Percentiles rank a stretch among this genome's conserved stretches.
Conservation (phyloP, 2,888 invertebrate genomes). For the Cyrtodaria siliqua region DNA sequence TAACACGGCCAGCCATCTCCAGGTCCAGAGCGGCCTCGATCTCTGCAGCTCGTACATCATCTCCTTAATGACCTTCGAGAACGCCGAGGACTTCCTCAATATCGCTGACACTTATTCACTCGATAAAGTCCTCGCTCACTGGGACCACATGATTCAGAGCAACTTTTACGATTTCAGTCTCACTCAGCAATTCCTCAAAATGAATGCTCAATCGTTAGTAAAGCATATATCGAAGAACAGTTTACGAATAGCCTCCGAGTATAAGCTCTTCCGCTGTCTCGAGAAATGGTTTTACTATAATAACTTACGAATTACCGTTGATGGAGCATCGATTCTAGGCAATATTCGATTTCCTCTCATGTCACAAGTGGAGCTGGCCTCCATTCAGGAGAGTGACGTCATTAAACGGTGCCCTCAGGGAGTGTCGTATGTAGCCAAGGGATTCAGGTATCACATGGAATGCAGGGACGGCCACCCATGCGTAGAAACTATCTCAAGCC, state of each 20-base stretch:
- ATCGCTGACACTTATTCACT: slow-evolving; percentile 84
- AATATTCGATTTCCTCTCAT: slow-evolving; percentile 83
- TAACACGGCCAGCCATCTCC: slow-evolving; percentile 83
- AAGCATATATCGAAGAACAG: slow-evolving; percentile 78
- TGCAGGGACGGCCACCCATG: slow-evolving; percentile 80
- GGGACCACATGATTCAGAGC: slow-evolving; percentile 81
- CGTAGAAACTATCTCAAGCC: slow-evolving; percentile 74
- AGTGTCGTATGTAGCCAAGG: slow-evolving; percentile 75
- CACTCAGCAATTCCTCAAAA: slow-evolving; percentile 80
- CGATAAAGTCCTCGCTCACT: slow-evolving; percentile 78
- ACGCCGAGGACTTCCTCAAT: slow-evolving; percentile 82
- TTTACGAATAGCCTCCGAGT: slow-evolving; percentile 79
- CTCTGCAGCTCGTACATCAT: slow-evolving; percentile 85
- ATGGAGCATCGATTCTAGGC: slow-evolving; percentile 72
- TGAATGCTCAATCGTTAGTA: slow-evolving; percentile 74
- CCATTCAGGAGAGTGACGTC: slow-evolving; percentile 76
- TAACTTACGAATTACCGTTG: slow-evolving; percentile 68
- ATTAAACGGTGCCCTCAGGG: slow-evolving; percentile 75
- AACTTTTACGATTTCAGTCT: slow-evolving; percentile 83
- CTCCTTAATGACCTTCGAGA: slow-evolving; percentile 83
- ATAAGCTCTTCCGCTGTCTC: slow-evolving; percentile 78
- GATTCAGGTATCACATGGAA: slow-evolving; percentile 79
- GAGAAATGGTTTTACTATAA: slow-evolving; percentile 81
- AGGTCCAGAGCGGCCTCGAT: slow-evolving; percentile 83
- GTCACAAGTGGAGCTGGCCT: slow-evolving; percentile 79